Conservation (phyloP, 2,888 invertebrate genomes). For the Argynnis bischoffii region DNA sequence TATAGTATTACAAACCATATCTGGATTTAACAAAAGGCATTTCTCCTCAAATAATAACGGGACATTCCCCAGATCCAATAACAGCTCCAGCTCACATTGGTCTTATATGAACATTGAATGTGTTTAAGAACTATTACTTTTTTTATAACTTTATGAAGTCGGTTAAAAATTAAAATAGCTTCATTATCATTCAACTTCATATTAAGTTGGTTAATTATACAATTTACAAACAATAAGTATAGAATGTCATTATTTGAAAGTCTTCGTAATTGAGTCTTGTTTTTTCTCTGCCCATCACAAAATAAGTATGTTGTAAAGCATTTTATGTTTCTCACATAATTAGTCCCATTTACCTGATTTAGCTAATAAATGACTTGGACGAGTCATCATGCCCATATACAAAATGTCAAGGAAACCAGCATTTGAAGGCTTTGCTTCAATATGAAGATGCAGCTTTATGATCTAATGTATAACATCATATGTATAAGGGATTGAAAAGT, state of each 20-base stretch:
- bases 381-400: constrained; percentile 19
- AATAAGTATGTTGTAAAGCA: too few species aligned
- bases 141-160: too few species aligned
- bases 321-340: too few species aligned
- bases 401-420: constrained; percentile 31
- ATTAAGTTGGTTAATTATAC: too few species aligned
- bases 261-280: too few species aligned
- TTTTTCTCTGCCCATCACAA: too few species aligned
- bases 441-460: not conserved
- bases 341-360: too few species aligned
- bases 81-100: constrained; percentile 10
- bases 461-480: not conserved
- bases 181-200: too few species aligned
- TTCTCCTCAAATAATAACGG: constrained; percentile 42
- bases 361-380: not conserved
- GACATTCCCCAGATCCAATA: constrained; percentile 34
- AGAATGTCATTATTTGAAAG: too few species aligned
- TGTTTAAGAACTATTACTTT: not conserved
- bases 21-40: constrained; percentile 38
- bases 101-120: not conserved
- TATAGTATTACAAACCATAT: constrained; percentile 36
- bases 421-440: constrained; percentile 3
- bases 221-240: too few species aligned
- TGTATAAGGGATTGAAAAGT: not conserved
- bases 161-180: too few species aligned